Evolutionary conservation across 2,888 invertebrate genomes (phyloP).

Genomic region (Biston betularia): DNA sequence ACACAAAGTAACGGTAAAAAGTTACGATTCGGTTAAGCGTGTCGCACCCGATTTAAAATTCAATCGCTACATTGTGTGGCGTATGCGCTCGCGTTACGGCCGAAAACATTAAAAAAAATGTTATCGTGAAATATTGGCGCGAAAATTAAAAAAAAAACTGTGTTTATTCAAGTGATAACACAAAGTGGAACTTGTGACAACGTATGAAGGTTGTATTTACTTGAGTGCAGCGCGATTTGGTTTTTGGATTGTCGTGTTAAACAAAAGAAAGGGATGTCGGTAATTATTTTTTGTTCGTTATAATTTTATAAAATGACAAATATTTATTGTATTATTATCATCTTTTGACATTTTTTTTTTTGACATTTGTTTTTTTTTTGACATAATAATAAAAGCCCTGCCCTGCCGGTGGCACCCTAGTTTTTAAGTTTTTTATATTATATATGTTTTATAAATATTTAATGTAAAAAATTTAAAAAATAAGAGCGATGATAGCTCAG

Average conservation of each 20-base stretch:
- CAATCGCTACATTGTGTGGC: conserved; percentile 20
- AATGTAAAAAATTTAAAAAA: too few relatives aligned
- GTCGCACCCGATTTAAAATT: conserved; percentile 29
- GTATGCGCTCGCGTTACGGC: conserved; percentile 4
- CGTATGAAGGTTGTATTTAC: background rate
- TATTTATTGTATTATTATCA: too few relatives aligned
- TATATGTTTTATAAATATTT: too few relatives aligned
- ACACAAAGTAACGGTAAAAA: background rate
- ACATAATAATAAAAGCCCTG: too few relatives aligned
- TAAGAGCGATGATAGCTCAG: too few relatives aligned
- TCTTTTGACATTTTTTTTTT: too few relatives aligned
- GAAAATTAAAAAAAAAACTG: conserved; percentile 8
- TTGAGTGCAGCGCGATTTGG: conserved; percentile 4
- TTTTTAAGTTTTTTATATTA: too few relatives aligned
- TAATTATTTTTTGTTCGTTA: conserved; percentile 1
- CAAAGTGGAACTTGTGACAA: conserved; percentile 2
- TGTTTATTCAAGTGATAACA: conserved; percentile 13
- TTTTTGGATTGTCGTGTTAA: conserved; percentile 21
- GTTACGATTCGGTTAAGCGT: conserved; percentile 18
- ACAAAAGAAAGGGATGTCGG: conserved; percentile 21
- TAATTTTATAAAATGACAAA: background rate
- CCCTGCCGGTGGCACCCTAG: too few relatives aligned
- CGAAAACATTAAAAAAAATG: conserved; percentile 9
- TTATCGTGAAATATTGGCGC: conserved; percentile 9
- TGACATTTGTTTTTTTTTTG: too few relatives aligned